Evolutionary conservation across 2,888 invertebrate genomes (phyloP).

Genomic region (Zygogramma bicolorata): DNA sequence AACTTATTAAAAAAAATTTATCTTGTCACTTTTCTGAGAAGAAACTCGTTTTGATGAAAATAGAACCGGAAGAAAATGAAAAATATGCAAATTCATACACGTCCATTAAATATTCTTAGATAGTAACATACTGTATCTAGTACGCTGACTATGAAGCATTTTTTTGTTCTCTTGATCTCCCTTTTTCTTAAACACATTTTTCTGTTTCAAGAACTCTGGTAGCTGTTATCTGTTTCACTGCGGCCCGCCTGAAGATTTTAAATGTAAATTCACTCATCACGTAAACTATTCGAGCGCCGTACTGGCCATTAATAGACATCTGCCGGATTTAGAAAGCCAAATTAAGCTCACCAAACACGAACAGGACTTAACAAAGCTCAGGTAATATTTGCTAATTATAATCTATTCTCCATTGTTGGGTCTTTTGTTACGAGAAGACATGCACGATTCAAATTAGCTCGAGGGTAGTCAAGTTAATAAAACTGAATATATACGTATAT

Average conservation of each 20-base stretch:
- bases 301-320: constrained; percentile 75
- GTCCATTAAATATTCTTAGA: too few relatives aligned
- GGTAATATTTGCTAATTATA: constrained; percentile 66
- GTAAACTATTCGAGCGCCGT: constrained; percentile 90
- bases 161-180: too few relatives aligned
- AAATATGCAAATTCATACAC: too few relatives aligned
- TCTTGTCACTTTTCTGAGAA: too few relatives aligned
- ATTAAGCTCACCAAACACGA: constrained; percentile 81
- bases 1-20: too few relatives aligned
- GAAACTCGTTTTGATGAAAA: too few relatives aligned
- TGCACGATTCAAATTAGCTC: neutral
- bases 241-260: constrained; percentile 90
- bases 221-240: constrained; percentile 94
- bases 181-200: too few relatives aligned
- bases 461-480: neutral
- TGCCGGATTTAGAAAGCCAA: constrained; percentile 78
- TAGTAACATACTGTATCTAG: too few relatives aligned
- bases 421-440: neutral
- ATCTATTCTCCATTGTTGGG: neutral
- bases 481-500: neutral
- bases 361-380: constrained; percentile 77
- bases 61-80: too few relatives aligned
- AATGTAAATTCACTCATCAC: constrained; percentile 92
- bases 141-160: too few relatives aligned
- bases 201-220: constrained; percentile 76